phyloP scores from a whole-genome alignment of 2,797 vertebrate genomes.

The Euphonia xanthogaster region DNA sequence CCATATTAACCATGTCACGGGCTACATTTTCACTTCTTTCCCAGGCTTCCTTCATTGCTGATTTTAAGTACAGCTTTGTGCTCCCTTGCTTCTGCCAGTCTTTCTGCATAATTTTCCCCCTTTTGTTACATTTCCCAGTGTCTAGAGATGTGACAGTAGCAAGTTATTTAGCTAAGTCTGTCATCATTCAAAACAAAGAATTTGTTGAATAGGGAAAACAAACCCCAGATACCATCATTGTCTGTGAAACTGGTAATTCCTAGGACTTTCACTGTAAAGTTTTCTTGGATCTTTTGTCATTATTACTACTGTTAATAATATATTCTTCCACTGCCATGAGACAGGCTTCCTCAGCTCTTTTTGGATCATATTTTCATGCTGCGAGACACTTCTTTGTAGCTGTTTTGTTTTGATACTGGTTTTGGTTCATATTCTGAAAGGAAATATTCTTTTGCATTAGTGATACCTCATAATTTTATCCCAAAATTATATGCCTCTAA shows the following conservation, averaged over 20 bases:
- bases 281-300: neutral
- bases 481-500: neutral
- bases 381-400: neutral
- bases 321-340: neutral
- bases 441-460: neutral
- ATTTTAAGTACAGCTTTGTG: neutral
- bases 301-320: neutral
- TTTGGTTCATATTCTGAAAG: neutral
- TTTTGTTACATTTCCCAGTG: neutral
- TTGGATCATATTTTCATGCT: neutral
- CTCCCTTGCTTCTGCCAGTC: neutral
- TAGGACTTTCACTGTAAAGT: neutral
- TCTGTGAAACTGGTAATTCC: neutral
- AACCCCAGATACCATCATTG: neutral
- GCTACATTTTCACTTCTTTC: neutral
- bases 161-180: neutral
- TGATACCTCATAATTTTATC: neutral
- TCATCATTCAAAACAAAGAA: neutral
- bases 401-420: neutral
- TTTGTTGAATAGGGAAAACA: neutral
- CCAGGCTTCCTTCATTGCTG: neutral
- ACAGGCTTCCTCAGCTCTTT: neutral
- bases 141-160: neutral
- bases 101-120: neutral
- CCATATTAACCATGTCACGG: rapidly evolving